Percentiles rank a stretch among this genome's conserved stretches.
These are phyloP conservation scores for Diarsia mendica DNA, from an alignment of 2,888 invertebrate species.

Conservation along the genomic window DNA sequence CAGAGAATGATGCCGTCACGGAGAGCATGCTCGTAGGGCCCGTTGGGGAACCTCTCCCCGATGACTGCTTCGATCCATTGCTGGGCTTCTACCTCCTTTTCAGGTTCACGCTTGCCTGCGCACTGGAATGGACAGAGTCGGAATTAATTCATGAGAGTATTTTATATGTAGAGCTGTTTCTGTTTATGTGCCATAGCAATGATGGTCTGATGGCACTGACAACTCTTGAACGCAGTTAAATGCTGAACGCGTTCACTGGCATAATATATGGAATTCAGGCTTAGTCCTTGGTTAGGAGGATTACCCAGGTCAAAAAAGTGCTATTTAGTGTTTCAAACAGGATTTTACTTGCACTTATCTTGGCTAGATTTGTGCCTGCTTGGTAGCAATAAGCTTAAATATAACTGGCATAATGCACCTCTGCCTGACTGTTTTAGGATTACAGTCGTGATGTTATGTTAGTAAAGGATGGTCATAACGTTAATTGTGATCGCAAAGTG, in stretches of 20 bases:
- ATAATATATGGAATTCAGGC: too few species aligned
- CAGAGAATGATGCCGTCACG: conserved; percentile 96
- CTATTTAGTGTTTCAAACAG: too few species aligned
- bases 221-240: neutral
- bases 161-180: neutral
- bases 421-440: neutral
- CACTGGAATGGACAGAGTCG: conserved; percentile 89
- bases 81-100: conserved; percentile 95
- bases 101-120: conserved; percentile 95
- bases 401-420: neutral
- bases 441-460: neutral
- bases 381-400: neutral
- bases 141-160: neutral
- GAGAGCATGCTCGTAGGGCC: conserved; percentile 94
- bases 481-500: neutral
- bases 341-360: too few species aligned
- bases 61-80: conserved; percentile 96
- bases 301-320: neutral
- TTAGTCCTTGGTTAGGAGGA: neutral
- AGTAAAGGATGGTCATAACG: neutral
- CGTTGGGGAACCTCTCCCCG: conserved; percentile 94
- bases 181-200: neutral
- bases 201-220: neutral
- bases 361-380: neutral
- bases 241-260: neutral